Evolutionary conservation across 2,113 vertebrate species (phyloP), one percentile per base, ranked within the genome.

Genomic region (Chaetura pelagica): DNA sequence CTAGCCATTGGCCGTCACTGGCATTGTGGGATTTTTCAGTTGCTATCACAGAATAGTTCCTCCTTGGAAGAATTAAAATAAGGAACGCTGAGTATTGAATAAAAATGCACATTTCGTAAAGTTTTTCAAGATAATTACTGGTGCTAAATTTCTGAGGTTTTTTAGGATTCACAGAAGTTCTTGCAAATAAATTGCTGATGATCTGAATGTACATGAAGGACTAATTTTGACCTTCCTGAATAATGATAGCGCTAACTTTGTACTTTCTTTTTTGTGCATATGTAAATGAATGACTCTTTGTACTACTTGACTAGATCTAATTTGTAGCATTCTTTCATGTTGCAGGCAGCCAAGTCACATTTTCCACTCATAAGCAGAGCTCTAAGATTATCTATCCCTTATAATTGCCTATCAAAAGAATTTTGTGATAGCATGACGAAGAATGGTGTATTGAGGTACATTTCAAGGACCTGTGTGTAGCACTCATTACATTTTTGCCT

Each of bases 161-260:
- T 91, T 91, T 84, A 75, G 63, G 87, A 80, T 77, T 86, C 27
- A 10, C 35, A 42, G 42, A 88, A 71, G 27, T 78, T 90, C 83
- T 89, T 77, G 80, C 93, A 95, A 90, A 93, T 76, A 97, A 89
- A 79, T 82, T 90, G 72, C 92, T 93, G 87, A 90, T 77, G 74
- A 92, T 69, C 72, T 75, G 74, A 94, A 95, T 83, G 92, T 87
- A 85, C 90, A 46, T 86, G 80, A 90, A 93, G 80, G 78, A 87
- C 91, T 95, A 96, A 94, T 93, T 94, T 90, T 96, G 94, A 96
- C 84, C 81, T 93, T 27, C 62, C 86, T 95, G 90, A 94, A 78
- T 89, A 95, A 95, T 77, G 90, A 91, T 34, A 91, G 54, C 0
- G 4, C 93, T 80, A 94, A 94, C 49, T 92, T 64, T 26, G 89